A percentile compares a stretch with the other conserved stretches of the same genome.
Evolutionary conservation across 2,888 invertebrate species (phyloP).

Genomic region (Mylabris sibirica): DNA sequence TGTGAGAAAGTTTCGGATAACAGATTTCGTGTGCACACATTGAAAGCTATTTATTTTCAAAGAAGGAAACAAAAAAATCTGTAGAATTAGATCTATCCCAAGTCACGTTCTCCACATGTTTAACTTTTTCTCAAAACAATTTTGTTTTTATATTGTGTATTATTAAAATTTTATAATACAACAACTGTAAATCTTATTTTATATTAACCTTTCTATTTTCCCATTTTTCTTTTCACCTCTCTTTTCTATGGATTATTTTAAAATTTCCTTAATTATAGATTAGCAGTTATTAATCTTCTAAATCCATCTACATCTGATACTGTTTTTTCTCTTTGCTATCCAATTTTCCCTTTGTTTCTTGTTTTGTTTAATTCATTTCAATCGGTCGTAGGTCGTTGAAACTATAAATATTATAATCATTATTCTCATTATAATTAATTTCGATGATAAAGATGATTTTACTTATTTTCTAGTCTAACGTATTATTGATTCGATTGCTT

Average conservation of each 20-base stretch:
- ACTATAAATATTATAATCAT: not conserved
- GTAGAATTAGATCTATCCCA: not conserved
- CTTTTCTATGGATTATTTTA: not conserved
- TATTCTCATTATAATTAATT: conserved; percentile 5
- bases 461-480: not conserved
- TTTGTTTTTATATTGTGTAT: not conserved
- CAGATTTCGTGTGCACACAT: not conserved
- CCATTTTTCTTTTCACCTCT: not conserved
- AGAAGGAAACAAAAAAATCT: not conserved
- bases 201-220: not conserved
- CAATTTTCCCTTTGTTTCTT: not conserved
- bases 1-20: not conserved
- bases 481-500: not conserved
- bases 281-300: not conserved
- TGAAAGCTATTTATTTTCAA: not conserved
- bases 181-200: not conserved
- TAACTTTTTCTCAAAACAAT: not conserved
- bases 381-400: not conserved
- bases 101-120: conserved; percentile 12
- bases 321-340: not conserved
- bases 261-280: not conserved
- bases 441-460: not conserved
- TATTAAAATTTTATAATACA: not conserved
- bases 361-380: not conserved
- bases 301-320: not conserved